These are phyloP conservation scores for Blastomussa wellsi DNA, from an alignment of 92 coral and sea anemone genomes.

Conservation along the genomic window DNA sequence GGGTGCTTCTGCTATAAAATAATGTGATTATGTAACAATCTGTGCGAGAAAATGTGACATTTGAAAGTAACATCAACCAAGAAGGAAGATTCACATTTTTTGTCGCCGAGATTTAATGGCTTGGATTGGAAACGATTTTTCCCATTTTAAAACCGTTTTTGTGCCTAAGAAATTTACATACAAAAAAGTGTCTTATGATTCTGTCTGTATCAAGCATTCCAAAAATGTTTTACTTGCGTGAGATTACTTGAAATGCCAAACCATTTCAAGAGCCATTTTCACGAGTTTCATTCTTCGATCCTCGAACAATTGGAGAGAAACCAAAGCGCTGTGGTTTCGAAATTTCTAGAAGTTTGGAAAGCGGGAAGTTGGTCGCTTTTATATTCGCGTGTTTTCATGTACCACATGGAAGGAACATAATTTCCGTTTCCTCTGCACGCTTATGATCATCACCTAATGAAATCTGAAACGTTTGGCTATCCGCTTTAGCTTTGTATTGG, in stretches of 20 bases:
- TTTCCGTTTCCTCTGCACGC: slow-evolving; percentile 8
- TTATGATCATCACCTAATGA: background rate
- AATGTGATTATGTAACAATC: background rate
- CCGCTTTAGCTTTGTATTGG: too few relatives aligned
- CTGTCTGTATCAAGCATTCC: slow-evolving; percentile 13
- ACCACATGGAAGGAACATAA: background rate
- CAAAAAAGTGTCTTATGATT: background rate
- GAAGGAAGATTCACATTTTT: background rate
- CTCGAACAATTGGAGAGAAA: background rate
- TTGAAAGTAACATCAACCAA: background rate
- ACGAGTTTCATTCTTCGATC: too few relatives aligned
- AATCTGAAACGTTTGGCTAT: background rate
- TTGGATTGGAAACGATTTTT: background rate
- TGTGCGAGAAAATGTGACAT: too few relatives aligned
- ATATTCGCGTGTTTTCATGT: background rate
- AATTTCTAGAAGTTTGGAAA: background rate
- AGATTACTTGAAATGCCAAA: background rate
- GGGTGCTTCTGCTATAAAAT: background rate
- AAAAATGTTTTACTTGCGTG: slow-evolving; percentile 30
- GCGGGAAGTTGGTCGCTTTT: background rate
- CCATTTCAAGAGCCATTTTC: background rate
- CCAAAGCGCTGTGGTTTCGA: background rate
- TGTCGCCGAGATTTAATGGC: background rate
- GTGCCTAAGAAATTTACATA: background rate
- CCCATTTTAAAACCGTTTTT: background rate